Evolutionary conservation across 1,140 invertebrate species (phyloP).

Genomic region (Psix sp.): DNA sequence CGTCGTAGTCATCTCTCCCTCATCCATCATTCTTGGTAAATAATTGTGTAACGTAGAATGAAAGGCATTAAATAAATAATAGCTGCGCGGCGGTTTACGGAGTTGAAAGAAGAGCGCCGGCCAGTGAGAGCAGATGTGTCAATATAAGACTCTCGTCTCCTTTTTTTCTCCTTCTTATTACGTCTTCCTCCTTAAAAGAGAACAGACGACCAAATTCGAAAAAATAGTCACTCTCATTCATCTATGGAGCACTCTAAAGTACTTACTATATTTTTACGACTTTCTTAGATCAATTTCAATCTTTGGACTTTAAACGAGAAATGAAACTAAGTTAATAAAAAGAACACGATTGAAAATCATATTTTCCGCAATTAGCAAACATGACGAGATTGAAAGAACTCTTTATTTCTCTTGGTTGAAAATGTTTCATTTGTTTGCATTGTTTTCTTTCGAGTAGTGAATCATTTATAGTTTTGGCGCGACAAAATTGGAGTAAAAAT

Average conservation of each 20-base stretch:
- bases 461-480: too few relatives aligned
- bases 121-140: slow-evolving; percentile 65
- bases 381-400: too few relatives aligned
- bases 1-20: slow-evolving; percentile 51
- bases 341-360: too few relatives aligned
- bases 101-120: slow-evolving; percentile 65
- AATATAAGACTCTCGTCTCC: slow-evolving; percentile 60
- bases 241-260: not conserved
- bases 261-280: too few relatives aligned
- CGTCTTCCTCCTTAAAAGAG: slow-evolving; percentile 18
- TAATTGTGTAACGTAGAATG: slow-evolving; percentile 71
- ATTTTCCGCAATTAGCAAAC: too few relatives aligned
- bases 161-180: slow-evolving; percentile 51
- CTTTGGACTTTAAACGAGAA: too few relatives aligned
- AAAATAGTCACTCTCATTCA: not conserved
- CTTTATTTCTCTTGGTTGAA: too few relatives aligned
- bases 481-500: too few relatives aligned
- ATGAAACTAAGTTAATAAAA: too few relatives aligned
- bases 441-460: too few relatives aligned
- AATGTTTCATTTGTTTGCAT: too few relatives aligned
- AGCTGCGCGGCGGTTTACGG: slow-evolving; percentile 61
- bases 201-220: not conserved
- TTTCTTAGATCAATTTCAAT: too few relatives aligned
- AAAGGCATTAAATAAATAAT: slow-evolving; percentile 73
- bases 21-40: slow-evolving; percentile 66